phyloP scores from a whole-genome alignment of 2,113 vertebrate species.

The Sciurus niger region DNA sequence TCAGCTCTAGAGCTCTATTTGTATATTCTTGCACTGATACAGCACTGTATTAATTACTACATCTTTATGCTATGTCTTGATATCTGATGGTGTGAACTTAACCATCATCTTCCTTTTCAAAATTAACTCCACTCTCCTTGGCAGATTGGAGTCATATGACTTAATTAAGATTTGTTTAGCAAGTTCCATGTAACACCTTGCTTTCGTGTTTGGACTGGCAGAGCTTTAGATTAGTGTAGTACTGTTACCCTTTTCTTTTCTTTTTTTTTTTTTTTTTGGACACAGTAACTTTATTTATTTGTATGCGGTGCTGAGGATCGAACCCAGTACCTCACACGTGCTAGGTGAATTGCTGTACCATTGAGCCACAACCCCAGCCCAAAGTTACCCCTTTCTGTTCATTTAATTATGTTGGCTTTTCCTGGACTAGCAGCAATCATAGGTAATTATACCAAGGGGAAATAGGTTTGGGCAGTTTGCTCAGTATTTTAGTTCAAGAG shows the following conservation, averaged over 20 bases:
- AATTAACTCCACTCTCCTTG: not conserved
- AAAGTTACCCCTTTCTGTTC: not conserved
- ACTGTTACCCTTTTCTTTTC: not conserved
- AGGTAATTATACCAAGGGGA: not conserved
- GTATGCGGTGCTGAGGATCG: too few relatives aligned
- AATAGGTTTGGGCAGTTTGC: not conserved
- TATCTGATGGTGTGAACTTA: not conserved
- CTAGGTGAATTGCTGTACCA: too few relatives aligned
- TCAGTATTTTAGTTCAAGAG: conserved; percentile 63
- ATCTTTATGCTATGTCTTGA: not conserved
- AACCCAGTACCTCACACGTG: too few relatives aligned
- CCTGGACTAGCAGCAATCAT: not conserved
- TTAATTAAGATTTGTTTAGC: not conserved
- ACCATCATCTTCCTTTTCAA: not conserved
- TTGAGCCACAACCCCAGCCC: too few relatives aligned
- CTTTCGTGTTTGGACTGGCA: not conserved
- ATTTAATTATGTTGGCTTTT: conserved; percentile 22
- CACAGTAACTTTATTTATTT: too few relatives aligned
- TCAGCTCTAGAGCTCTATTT: not conserved
- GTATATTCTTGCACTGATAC: not conserved
- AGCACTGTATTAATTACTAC: not conserved
- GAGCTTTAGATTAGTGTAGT: not conserved
- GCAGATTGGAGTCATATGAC: not conserved
- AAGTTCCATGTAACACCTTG: not conserved
- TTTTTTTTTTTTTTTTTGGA: too few relatives aligned